Conservation (phyloP, 1,140 invertebrate genomes). For the Oryctes rhinoceros region DNA sequence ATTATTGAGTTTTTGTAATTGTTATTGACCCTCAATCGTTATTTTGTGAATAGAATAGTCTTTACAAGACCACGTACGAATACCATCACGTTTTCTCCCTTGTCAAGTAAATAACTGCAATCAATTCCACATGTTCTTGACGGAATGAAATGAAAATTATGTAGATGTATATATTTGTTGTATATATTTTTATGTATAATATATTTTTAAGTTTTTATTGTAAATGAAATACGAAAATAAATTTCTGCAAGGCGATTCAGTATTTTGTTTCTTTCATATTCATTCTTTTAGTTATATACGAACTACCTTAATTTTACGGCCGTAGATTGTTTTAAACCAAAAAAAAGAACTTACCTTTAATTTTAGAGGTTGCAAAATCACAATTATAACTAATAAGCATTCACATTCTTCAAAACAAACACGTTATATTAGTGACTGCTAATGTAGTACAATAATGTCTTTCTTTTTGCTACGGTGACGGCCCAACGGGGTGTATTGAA, state of each 20-base stretch:
- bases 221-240: constrained; percentile 40
- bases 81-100: not conserved
- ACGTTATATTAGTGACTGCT: no score
- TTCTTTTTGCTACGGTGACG: no score
- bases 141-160: not conserved
- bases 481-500: no score
- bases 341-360: no score
- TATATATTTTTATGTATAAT: constrained; percentile 41
- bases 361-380: no score
- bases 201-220: constrained; percentile 42
- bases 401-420: no score
- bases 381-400: no score
- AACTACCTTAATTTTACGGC: no score
- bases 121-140: not conserved
- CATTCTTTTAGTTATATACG: not conserved
- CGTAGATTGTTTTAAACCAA: no score
- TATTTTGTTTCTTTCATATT: not conserved
- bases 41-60: not conserved
- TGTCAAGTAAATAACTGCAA: constrained; percentile 8
- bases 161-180: constrained; percentile 39
- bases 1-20: constrained; percentile 33
- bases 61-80: not conserved
- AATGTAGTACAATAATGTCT: no score
- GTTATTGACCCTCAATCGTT: constrained; percentile 12
- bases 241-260: constrained; percentile 22